phyloP scores from a whole-genome alignment of 2,113 vertebrate genomes.

The Scalopus aquaticus region DNA sequence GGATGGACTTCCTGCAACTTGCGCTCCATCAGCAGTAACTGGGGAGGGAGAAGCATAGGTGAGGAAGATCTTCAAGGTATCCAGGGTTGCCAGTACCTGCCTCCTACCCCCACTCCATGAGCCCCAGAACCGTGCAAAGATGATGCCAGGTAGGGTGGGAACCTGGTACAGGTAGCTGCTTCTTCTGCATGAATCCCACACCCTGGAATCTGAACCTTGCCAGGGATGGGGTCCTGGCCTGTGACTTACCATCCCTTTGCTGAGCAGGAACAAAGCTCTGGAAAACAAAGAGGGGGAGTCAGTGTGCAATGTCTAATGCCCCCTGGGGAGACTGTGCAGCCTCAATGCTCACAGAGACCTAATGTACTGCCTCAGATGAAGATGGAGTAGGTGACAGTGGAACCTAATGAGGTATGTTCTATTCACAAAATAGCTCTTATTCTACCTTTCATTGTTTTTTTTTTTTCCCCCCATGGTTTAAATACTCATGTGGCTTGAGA shows the following conservation, averaged over 20 bases:
- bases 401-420: background rate
- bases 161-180: background rate
- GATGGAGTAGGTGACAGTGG: background rate
- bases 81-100: background rate
- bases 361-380: background rate
- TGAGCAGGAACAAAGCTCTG: conserved; percentile 96
- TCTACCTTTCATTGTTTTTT: background rate
- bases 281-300: conserved; percentile 60
- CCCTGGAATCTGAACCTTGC: background rate
- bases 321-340: background rate
- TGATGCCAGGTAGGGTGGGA: background rate
- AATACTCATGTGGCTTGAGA: background rate
- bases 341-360: background rate
- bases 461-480: background rate
- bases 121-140: background rate
- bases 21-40: conserved; percentile 98
- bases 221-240: no score
- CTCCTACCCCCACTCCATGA: background rate
- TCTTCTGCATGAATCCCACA: background rate
- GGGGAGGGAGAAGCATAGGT: rapidly evolving
- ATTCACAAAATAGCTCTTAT: background rate
- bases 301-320: background rate
- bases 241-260: conserved; percentile 98
- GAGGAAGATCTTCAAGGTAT: background rate
- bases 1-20: conserved; percentile 98